These are phyloP conservation scores for Ophonus ardosiacus DNA, from an alignment of 2,888 invertebrate species.

Conservation along the genomic window DNA sequence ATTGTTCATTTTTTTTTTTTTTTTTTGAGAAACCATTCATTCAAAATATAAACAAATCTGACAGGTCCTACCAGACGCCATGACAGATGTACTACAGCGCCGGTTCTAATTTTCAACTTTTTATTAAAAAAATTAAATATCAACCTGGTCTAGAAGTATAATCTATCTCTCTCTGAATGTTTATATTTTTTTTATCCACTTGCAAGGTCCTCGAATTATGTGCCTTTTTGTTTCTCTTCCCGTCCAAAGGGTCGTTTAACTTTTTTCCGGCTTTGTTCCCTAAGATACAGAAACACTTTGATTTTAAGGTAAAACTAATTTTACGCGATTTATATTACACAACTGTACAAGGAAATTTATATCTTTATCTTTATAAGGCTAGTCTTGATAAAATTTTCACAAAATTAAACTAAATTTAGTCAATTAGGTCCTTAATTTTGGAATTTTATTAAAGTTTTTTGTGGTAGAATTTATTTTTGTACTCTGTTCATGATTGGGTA, in stretches of 20 bases:
- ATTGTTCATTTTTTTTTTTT: too few relatives aligned
- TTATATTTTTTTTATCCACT: background rate
- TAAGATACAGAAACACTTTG: background rate
- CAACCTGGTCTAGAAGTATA: too few relatives aligned
- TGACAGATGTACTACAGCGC: too few relatives aligned
- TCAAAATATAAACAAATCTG: too few relatives aligned
- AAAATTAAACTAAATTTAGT: background rate
- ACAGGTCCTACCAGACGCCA: too few relatives aligned
- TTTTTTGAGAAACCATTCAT: too few relatives aligned
- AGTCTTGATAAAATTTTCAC: background rate
- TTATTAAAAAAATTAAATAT: too few relatives aligned
- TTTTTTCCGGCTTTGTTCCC: background rate
- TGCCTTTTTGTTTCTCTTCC: background rate
- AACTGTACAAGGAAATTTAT: background rate
- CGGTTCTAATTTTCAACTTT: too few relatives aligned
- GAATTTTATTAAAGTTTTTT: too few relatives aligned
- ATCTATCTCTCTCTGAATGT: background rate
- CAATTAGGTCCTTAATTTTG: too few relatives aligned
- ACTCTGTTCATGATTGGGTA: too few relatives aligned
- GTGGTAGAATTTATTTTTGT: too few relatives aligned
- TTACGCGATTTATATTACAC: background rate
- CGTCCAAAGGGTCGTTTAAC: background rate
- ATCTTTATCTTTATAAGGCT: background rate
- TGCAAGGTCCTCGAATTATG: background rate
- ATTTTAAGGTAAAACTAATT: background rate